These are phyloP conservation scores for Nomia melanderi DNA, from an alignment of 1,140 invertebrate genomes.

Conservation along the genomic window DNA sequence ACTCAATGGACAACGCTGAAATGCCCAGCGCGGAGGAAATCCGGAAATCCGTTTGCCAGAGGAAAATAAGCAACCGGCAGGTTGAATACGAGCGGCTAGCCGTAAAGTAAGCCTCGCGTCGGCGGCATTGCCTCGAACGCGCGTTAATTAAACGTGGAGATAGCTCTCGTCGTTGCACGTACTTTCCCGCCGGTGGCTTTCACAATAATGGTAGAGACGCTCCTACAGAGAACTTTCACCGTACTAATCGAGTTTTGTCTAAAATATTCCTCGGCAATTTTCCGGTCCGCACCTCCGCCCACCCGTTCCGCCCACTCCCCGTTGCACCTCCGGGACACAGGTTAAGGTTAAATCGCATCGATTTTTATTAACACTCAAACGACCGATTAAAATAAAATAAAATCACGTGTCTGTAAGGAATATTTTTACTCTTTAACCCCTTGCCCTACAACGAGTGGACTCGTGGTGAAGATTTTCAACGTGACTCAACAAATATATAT, in stretches of 20 bases:
- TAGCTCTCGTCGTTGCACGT: slow-evolving; percentile 60
- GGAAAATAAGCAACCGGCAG: slow-evolving; percentile 25
- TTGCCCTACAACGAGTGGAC: too few relatives aligned
- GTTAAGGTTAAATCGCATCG: slow-evolving; percentile 55
- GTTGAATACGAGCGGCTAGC: slow-evolving; percentile 36
- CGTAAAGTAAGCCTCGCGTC: slow-evolving; percentile 55
- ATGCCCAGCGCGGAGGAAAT: neutral
- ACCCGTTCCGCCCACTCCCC: too few relatives aligned
- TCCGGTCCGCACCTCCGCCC: too few relatives aligned
- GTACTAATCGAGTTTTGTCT: slow-evolving; percentile 66
- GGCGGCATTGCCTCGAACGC: slow-evolving; percentile 50
- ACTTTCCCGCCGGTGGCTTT: slow-evolving; percentile 64
- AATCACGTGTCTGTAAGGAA: too few relatives aligned
- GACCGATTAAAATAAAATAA: too few relatives aligned
- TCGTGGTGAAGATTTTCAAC: too few relatives aligned
- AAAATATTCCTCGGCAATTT: slow-evolving; percentile 66
- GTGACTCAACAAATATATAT: too few relatives aligned
- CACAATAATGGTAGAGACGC: slow-evolving; percentile 64
- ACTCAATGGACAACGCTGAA: neutral
- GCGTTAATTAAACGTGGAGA: slow-evolving; percentile 62
- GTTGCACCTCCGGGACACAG: slow-evolving; percentile 14
- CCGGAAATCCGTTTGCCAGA: neutral
- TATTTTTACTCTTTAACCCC: too few relatives aligned
- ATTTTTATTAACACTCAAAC: slow-evolving; percentile 47
- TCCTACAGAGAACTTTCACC: slow-evolving; percentile 56